These are phyloP conservation scores for Lucilia cuprina DNA, from an alignment of 1,140 invertebrate species.

Conservation along the genomic window DNA sequence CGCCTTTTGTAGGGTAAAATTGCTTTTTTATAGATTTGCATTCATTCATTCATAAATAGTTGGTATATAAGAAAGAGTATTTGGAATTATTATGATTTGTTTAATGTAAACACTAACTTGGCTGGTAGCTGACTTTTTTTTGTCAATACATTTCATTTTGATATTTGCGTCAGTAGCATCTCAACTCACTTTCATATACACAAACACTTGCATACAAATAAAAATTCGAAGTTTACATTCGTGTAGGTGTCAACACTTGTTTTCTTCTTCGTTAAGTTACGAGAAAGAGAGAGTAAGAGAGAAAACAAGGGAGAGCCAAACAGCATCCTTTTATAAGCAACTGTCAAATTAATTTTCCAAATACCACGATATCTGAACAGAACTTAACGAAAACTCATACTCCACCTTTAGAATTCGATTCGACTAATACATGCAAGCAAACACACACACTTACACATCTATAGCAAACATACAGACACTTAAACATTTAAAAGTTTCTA, in stretches of 20 bases:
- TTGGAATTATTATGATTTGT: not conserved
- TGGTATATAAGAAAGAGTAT: not conserved
- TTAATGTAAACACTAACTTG: not conserved
- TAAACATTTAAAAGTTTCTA: not conserved
- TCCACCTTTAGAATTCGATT: not conserved
- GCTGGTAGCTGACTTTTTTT: not conserved
- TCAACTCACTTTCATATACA: not conserved
- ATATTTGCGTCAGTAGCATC: slow-evolving; percentile 4
- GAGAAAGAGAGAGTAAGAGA: not conserved
- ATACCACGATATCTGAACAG: not conserved
- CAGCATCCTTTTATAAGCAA: not conserved
- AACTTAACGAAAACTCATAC: slow-evolving; percentile 1
- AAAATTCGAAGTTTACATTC: not conserved
- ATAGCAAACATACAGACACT: not conserved
- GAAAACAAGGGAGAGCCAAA: not conserved
- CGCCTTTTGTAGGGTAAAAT: too few relatives aligned
- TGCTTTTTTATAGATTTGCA: not conserved
- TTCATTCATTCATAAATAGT: not conserved
- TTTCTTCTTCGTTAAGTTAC: not conserved
- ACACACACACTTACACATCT: not conserved
- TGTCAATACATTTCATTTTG: not conserved
- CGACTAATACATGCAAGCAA: not conserved
- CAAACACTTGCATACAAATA: not conserved
- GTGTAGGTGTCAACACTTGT: slow-evolving; percentile 2
- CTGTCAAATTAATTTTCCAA: not conserved